These are phyloP conservation scores for Hydrozoanthus tunicans DNA, from an alignment of 64 coral and sea anemone genomes.

Conservation along the genomic window DNA sequence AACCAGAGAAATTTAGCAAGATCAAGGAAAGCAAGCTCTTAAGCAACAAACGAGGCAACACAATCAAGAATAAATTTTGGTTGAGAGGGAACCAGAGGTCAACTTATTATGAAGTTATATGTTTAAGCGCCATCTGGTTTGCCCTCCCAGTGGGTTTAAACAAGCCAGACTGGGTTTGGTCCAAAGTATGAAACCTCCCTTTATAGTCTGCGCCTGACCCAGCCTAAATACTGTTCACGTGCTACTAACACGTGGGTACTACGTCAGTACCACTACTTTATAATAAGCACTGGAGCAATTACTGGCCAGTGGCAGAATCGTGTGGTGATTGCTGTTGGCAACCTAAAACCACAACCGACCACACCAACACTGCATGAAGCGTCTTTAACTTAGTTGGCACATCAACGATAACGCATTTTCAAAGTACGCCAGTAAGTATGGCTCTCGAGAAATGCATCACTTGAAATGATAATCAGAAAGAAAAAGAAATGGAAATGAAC, in stretches of 20 bases:
- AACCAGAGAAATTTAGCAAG: background rate
- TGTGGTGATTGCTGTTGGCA: background rate
- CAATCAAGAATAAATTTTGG: constrained; percentile 1
- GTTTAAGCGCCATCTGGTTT: background rate
- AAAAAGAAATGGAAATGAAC: background rate
- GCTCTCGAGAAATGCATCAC: background rate
- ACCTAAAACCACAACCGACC: background rate
- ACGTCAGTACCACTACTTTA: background rate
- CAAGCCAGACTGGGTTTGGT: constrained; percentile 50
- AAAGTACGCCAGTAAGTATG: background rate
- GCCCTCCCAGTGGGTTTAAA: constrained; percentile 52
- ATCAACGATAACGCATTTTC: background rate
- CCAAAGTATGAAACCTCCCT: constrained; percentile 19
- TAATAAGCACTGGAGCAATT: background rate
- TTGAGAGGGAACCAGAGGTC: constrained; percentile 34
- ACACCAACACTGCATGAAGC: background rate
- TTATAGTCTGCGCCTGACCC: constrained; percentile 39
- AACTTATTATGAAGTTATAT: background rate
- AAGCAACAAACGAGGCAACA: background rate
- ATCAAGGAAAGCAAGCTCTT: background rate
- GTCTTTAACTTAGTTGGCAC: background rate
- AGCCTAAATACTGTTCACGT: constrained; percentile 32
- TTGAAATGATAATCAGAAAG: background rate
- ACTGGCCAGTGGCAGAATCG: background rate
- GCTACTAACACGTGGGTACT: background rate